Evolutionary conservation across 2,113 vertebrate species (phyloP).

Genomic region (Pangasianodon hypophthalmus): DNA sequence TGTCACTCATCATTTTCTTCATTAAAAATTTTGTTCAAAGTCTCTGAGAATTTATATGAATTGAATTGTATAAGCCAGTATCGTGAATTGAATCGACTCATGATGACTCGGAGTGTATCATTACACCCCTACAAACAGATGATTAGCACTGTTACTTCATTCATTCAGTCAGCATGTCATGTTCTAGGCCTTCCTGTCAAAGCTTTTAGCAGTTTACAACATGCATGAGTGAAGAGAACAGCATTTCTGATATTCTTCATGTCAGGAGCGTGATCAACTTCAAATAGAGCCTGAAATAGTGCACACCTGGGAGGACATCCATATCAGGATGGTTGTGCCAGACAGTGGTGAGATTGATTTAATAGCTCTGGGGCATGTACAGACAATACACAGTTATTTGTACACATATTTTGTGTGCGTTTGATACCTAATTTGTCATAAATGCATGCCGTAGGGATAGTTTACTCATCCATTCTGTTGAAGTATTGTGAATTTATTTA

Average conservation of each 20-base stretch:
- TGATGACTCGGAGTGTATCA: background rate
- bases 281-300: constrained; percentile 29
- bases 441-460: background rate
- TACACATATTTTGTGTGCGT: constrained; percentile 7
- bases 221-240: background rate
- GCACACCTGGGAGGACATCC: constrained; percentile 17
- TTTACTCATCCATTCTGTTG: background rate
- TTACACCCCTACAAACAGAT: background rate
- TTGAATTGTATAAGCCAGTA: no score
- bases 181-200: background rate
- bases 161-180: background rate
- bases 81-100: background rate
- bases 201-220: background rate
- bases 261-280: constrained; percentile 13
- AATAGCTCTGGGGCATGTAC: constrained; percentile 35
- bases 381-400: constrained; percentile 21
- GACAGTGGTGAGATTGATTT: constrained; percentile 29
- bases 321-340: background rate
- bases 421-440: constrained; percentile 7
- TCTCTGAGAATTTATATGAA: background rate
- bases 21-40: no score
- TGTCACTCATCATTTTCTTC: background rate
- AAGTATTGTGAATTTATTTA: background rate
- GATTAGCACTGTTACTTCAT: constrained; percentile 3
- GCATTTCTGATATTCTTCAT: background rate